phyloP scores from a whole-genome alignment of 2,113 vertebrate species.

The Grammatotria lemairii region DNA sequence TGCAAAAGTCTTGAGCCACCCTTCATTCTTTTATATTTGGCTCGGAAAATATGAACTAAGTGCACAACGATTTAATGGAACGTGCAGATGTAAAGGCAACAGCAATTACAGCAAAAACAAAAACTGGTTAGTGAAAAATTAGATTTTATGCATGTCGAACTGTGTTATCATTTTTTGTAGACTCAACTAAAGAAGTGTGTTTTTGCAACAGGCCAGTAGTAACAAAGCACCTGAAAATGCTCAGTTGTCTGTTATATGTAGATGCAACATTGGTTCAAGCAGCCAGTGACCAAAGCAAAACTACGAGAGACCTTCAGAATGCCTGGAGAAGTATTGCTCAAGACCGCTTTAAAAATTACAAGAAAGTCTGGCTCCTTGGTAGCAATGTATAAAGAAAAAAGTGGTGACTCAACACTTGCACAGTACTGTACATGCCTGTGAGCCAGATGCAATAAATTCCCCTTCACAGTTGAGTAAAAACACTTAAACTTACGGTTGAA shows the following conservation, averaged over 20 bases:
- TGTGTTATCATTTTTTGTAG: not conserved
- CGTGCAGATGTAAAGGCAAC: not conserved
- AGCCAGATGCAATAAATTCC: not conserved
- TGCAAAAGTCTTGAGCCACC: not conserved
- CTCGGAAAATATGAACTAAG: rapidly evolving
- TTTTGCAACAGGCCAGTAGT: not conserved
- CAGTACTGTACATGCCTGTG: not conserved
- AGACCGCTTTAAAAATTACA: not conserved
- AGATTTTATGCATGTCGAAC: not conserved
- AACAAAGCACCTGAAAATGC: not conserved
- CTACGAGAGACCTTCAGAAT: not conserved
- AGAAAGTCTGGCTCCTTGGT: not conserved
- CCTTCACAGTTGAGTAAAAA: not conserved
- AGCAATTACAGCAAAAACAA: not conserved
- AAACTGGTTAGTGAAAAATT: not conserved
- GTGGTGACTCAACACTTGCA: not conserved
- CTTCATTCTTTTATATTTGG: not conserved
- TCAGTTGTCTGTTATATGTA: not conserved
- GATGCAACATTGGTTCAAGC: not conserved
- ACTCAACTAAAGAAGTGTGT: not conserved
- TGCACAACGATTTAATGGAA: not conserved
- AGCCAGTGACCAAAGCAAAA: not conserved
- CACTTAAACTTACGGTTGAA: not conserved
- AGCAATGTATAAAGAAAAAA: not conserved
- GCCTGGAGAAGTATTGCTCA: not conserved